Evolutionary conservation across 2,113 vertebrate genomes (phyloP), one percentile per base, ranked within the genome.

Genomic region (Coreoperca whiteheadi): DNA sequence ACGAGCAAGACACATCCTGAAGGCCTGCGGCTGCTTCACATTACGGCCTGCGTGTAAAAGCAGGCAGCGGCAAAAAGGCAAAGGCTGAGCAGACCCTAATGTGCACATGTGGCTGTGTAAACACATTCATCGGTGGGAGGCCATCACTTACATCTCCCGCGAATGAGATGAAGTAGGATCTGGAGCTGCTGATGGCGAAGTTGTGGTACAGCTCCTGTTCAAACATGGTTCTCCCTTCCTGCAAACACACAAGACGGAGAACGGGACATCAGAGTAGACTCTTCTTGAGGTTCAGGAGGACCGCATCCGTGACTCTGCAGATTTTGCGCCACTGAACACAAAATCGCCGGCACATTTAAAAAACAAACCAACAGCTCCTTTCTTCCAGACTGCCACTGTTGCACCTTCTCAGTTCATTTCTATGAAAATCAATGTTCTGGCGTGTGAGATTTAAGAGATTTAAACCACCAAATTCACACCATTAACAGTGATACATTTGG

Each of bases 181-280:
- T 97, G 92, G 97, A 95, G 94, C 94, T 96, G 96, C 95, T 97
- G 95, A 97, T 96, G 93, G 94, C 92, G 95, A 99, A 99, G 92
- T 97, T 98, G 96, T 97, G 97, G 94, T 99, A 99, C 73, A 99
- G 95, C 88, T 99, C 98, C 92, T 99, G 98, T 88, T 99, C 98
- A 88, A 97, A 99, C 92, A 97, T 94, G 88, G 95, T 94, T 93
- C 96, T 98, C 46, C 97, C 98, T 91, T 98, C 98, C 98, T 99
- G 93, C 64, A 93, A 91, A 87, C 83, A 77, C 41, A 77, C 9
- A 72, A 57, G 9, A 67, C 2, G 90, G 80, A 84, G 60, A 67
- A 9, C 51, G 41, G 67, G 71, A 68, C 18, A 37, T 77, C 67
- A 71, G 48, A 70, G 32, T 0, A 21, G 41, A 61, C 41, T 43